A percentile compares a stretch with the other conserved stretches of the same genome.
Evolutionary conservation across 2,888 invertebrate genomes (phyloP).

Genomic region (Drosophila formosana): DNA sequence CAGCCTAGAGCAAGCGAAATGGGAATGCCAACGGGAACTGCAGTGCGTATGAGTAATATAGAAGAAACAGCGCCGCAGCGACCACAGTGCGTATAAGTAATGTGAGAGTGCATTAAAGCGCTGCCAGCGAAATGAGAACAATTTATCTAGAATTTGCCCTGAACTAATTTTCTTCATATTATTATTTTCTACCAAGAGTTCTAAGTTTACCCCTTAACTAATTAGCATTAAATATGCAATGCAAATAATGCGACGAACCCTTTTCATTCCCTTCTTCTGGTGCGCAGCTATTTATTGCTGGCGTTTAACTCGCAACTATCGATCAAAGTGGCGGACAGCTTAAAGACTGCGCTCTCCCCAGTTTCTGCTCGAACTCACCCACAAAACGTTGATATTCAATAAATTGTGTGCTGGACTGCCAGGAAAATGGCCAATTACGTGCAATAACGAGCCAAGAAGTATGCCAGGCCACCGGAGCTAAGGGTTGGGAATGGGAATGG

Average conservation of each 20-base stretch:
- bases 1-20: slow-evolving; percentile 24
- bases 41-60: slow-evolving; percentile 66
- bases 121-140: slow-evolving; percentile 2
- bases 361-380: slow-evolving; percentile 18
- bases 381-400: slow-evolving; percentile 68
- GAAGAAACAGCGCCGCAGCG: slow-evolving; percentile 5
- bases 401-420: slow-evolving; percentile 64
- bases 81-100: slow-evolving; percentile 55
- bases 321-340: slow-evolving; percentile 59
- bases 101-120: slow-evolving; percentile 18
- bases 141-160: not conserved
- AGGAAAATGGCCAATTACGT: slow-evolving; percentile 78
- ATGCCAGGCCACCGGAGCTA: slow-evolving; percentile 43
- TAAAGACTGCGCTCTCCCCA: slow-evolving; percentile 8
- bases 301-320: slow-evolving; percentile 46
- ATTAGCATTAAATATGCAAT: slow-evolving; percentile 1
- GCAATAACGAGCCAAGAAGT: slow-evolving; percentile 75
- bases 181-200: too few species aligned
- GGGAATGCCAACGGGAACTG: slow-evolving; percentile 17
- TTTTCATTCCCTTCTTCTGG: not conserved
- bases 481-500: not conserved
- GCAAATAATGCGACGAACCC: not conserved
- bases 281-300: slow-evolving; percentile 19
- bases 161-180: too few species aligned
- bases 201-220: not conserved